A percentile compares a stretch with the other conserved stretches of the same genome.
Evolutionary conservation across 2,113 vertebrate genomes (phyloP).

Genomic region (Atlantisia rogersi): DNA sequence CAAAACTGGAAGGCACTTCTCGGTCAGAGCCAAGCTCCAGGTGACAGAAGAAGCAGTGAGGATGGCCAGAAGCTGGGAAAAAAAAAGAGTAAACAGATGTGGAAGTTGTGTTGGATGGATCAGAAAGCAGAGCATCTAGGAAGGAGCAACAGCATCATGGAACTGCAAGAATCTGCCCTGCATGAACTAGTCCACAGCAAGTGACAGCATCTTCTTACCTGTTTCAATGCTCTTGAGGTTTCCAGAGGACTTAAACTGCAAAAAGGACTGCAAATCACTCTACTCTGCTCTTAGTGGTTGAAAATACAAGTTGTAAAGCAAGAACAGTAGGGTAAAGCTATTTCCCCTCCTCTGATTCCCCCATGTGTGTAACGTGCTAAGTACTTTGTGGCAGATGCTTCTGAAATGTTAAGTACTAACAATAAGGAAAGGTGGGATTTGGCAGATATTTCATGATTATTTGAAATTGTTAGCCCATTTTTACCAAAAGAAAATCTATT

Average conservation of each 20-base stretch:
- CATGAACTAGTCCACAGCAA: background rate
- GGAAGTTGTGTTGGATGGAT: background rate
- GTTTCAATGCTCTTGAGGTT: background rate
- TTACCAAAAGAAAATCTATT: background rate
- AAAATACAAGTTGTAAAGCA: background rate
- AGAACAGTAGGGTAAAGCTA: background rate
- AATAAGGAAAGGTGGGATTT: background rate
- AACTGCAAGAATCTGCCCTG: background rate
- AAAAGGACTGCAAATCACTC: background rate
- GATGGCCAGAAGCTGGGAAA: conserved; percentile 82
- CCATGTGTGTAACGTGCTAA: background rate
- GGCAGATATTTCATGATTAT: background rate
- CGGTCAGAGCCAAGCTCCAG: conserved; percentile 89
- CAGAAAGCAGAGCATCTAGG: background rate
- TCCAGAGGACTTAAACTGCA: background rate
- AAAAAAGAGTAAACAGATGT: background rate
- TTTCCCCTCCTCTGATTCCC: background rate
- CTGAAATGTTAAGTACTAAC: background rate
- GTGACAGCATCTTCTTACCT: background rate
- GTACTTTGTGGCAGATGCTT: background rate
- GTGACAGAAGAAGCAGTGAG: conserved; percentile 91
- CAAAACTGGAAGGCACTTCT: conserved; percentile 86
- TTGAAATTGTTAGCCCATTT: background rate
- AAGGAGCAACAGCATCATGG: background rate
- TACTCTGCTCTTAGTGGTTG: background rate